A percentile compares a stretch with the other conserved stretches of the same genome.
These are phyloP conservation scores for Semibalanus balanoides DNA, from an alignment of 1,140 invertebrate species.

Conservation along the genomic window DNA sequence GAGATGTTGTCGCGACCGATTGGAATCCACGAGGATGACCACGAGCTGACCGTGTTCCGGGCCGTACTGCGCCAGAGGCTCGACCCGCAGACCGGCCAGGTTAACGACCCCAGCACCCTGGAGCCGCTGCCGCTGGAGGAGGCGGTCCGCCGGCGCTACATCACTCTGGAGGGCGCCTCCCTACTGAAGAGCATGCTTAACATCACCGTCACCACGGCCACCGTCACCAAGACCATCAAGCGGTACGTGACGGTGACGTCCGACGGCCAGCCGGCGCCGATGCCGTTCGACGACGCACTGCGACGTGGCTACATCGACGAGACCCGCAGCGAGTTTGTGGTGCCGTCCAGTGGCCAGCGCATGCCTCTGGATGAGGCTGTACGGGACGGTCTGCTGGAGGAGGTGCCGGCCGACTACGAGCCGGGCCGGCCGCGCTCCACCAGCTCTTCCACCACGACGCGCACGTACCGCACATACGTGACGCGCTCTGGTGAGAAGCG, in stretches of 20 bases:
- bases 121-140: conserved; percentile 65
- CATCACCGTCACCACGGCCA: conserved; percentile 68
- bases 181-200: conserved; percentile 65
- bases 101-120: conserved; percentile 59
- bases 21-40: conserved; percentile 47
- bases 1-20: conserved; percentile 69
- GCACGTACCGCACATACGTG: conserved; percentile 13
- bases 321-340: conserved; percentile 55
- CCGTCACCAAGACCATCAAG: conserved; percentile 63
- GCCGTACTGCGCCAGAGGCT: conserved; percentile 66
- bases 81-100: conserved; percentile 69
- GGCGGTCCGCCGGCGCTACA: conserved; percentile 66
- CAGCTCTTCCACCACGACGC: conserved; percentile 10
- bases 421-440: neutral
- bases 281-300: conserved; percentile 61
- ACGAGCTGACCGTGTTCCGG: conserved; percentile 66
- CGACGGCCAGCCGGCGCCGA: conserved; percentile 41
- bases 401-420: neutral
- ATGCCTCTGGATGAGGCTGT: conserved; percentile 71
- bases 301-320: conserved; percentile 65
- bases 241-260: conserved; percentile 58
- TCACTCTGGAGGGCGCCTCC: conserved; percentile 69
- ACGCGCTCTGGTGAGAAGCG: conserved; percentile 13
- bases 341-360: conserved; percentile 55
- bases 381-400: conserved; percentile 29